Evolutionary conservation across 2,888 invertebrate species (phyloP), one percentile per base, ranked within the genome.

Genomic region (Automeris io): DNA sequence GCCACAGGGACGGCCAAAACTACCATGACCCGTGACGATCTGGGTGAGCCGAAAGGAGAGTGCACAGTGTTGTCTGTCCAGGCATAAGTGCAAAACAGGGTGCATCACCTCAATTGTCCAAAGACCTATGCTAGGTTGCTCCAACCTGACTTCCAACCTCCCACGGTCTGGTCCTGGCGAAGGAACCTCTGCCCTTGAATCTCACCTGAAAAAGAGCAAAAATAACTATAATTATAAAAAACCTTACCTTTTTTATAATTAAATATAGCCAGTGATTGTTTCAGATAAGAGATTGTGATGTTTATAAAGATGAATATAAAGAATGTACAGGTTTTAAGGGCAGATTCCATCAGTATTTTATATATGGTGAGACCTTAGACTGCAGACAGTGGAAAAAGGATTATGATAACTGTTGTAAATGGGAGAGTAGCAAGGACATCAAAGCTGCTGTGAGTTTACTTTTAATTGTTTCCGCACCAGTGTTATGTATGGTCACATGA

Each of bases 281-380:
- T 79, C 65, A 95, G 95, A 91, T 96, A 34, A 87, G 94, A 52
- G 91, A 92, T 4, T 95, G 95, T 70, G 74, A 88, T n/a, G 56
- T 90, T n/a, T 96, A 96, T 62, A 88, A 92, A 55, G 93, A 92
- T 37, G 96, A 96, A 80, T 95, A 94, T 61, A 85, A 88, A 13
- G 95, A 96, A 49, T 96, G 96, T 67, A 91, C 80, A 36, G 91
- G 93, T 52, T 78, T 94, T 12, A 90, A 80, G 71, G 92, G 89
- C 0, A 87, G 95, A 48, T 95, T 96, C 57, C 92, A 97, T 67
- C 97, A 97, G 73, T 93, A 95, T 67, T 97, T 95, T 66, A 88
- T 96, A 41, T 87, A 88, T 73, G 97, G 97, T 0, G 82, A 93
- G 60, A 70, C 80, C 0, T 38, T 88, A 5, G 93, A 96, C 64